Conservation (phyloP, 1,140 invertebrate species). For the Bradynema listronoti region DNA sequence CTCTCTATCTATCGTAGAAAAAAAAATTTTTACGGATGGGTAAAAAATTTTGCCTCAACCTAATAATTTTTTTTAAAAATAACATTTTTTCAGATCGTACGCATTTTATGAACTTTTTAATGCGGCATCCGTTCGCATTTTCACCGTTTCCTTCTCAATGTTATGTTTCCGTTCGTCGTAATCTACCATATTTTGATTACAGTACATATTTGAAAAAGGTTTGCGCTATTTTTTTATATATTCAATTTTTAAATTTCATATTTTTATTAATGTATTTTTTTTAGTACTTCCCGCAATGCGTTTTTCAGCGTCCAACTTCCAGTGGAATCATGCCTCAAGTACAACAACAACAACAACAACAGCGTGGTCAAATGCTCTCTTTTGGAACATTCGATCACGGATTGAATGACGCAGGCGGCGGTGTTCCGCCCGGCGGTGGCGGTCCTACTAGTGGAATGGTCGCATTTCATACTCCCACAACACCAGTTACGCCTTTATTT, state of each 20-base stretch:
- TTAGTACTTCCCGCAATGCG: slow-evolving; percentile 7
- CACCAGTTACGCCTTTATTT: slow-evolving; percentile 4
- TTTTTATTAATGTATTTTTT: neutral
- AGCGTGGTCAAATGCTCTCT: neutral
- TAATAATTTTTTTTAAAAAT: neutral
- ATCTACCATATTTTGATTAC: slow-evolving; percentile 54
- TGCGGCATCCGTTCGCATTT: slow-evolving; percentile 49
- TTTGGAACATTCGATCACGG: slow-evolving; percentile 1
- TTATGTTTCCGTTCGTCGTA: slow-evolving; percentile 55
- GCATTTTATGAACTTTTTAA: slow-evolving; percentile 49
- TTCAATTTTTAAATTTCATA: neutral
- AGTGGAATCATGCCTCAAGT: neutral
- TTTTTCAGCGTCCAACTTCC: neutral
- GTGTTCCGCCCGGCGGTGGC: neutral
- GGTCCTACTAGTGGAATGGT: neutral
- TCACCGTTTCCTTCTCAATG: slow-evolving; percentile 54
- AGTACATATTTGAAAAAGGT: slow-evolving; percentile 46
- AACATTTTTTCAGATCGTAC: slow-evolving; percentile 31
- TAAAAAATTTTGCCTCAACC: too few species aligned
- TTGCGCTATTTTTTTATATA: neutral
- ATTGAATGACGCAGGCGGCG: neutral
- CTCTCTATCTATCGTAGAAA: neutral
- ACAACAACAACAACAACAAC: neutral
- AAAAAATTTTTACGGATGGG: neutral
- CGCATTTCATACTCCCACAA: neutral